A percentile compares a stretch with the other conserved stretches of the same genome.
Conservation (phyloP, 1,140 invertebrate species). For the Danaus plexippus region DNA sequence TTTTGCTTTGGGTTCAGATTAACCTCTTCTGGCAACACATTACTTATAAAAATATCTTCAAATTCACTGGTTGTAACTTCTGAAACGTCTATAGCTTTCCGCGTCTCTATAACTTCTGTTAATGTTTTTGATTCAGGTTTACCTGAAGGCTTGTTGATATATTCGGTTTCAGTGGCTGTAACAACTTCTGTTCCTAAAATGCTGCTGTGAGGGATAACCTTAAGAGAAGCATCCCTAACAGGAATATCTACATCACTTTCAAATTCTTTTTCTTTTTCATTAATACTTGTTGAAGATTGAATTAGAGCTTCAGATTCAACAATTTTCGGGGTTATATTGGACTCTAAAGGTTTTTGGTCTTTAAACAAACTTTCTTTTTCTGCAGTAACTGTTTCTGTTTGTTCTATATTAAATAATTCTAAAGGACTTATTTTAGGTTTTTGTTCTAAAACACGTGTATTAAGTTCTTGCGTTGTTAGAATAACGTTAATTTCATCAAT, state of each 20-base stretch:
- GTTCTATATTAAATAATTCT: slow-evolving; percentile 32
- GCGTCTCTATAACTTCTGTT: slow-evolving; percentile 28
- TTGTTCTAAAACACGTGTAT: slow-evolving; percentile 21
- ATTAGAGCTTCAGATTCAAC: slow-evolving; percentile 43
- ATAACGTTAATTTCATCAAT: slow-evolving; percentile 41
- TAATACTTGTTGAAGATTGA: slow-evolving; percentile 33
- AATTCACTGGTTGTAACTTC: slow-evolving; percentile 41
- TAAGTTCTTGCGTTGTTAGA: slow-evolving; percentile 34
- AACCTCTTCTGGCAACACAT: slow-evolving; percentile 18
- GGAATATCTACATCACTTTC: slow-evolving; percentile 12
- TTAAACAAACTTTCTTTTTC: slow-evolving; percentile 41
- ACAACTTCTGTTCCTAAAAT: slow-evolving; percentile 47
- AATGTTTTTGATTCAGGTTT: slow-evolving; percentile 13
- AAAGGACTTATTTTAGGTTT: slow-evolving; percentile 32
- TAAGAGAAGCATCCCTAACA: slow-evolving; percentile 30
- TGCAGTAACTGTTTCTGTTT: slow-evolving; percentile 45
- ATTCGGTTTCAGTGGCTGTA: slow-evolving; percentile 23
- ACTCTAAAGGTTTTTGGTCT: slow-evolving; percentile 14
- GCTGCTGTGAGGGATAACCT: slow-evolving; percentile 34
- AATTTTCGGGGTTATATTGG: slow-evolving; percentile 26
- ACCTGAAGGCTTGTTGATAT: slow-evolving; percentile 19
- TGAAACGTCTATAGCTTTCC: slow-evolving; percentile 39
- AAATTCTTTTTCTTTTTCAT: slow-evolving; percentile 46
- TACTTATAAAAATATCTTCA: slow-evolving; percentile 24
- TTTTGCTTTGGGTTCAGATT: slow-evolving; percentile 22